Evolutionary conservation across 2,888 invertebrate species (phyloP), one percentile per base, ranked within the genome.

Genomic region (Caenorhabditis virilis): DNA sequence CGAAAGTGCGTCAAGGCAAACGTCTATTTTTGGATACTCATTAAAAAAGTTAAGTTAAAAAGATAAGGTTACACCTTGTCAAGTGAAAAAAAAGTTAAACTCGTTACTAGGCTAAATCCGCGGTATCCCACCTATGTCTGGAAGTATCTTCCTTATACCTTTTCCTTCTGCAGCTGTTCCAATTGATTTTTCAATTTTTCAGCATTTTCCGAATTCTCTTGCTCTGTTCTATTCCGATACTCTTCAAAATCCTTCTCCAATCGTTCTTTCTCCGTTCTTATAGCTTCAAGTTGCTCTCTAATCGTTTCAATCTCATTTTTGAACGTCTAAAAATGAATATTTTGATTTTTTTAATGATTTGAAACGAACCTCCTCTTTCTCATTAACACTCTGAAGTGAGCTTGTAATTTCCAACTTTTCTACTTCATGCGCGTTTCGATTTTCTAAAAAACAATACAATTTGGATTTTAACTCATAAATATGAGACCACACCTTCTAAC

Each of bases 91-190:
- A n/a, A n/a, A n/a, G n/a, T n/a, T n/a, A n/a, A n/a, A n/a, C n/a
- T n/a, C n/a, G n/a, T n/a, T n/a, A n/a, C n/a, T n/a, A n/a, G n/a
- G n/a, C 13, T 9, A 49, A 26, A 23, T 33, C 22, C n/a, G 9
- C 16, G 46, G 38, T 60, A 30, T 56, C n/a, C n/a, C n/a, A n/a
- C n/a, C n/a, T 57, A 9, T 18, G 45, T 15, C 46, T 55, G 42
- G 41, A 52, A 11, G 45, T 27, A 39, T 51, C 48, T 30, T 46
- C 13, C 49, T 43, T 26, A 33, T 52, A 7, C 45, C 38, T 39
- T 35, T 42, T 42, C 5, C 9, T 36, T 4, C 36, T 36, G 4
- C n/a, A 9, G 9, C 38, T 38, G 6, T 18, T 38, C 38, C 38
- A 43, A n/a, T 22, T 43, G 6, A 13, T 43, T 30, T 30, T 13